phyloP scores from a whole-genome alignment of 2,797 vertebrate genomes.

The Dendrocincla tyrannina region DNA sequence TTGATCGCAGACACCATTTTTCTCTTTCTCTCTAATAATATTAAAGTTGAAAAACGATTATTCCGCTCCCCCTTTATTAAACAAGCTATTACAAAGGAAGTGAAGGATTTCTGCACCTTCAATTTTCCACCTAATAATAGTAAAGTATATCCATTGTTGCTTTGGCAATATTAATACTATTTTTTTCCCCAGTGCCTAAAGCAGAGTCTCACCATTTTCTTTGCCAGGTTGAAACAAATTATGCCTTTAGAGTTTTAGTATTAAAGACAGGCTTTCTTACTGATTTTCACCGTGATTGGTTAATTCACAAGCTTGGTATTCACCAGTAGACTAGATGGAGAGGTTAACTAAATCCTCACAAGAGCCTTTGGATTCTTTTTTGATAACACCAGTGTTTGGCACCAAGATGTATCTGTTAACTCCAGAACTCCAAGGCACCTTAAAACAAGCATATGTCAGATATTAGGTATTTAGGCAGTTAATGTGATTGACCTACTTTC shows the following conservation, averaged over 20 bases:
- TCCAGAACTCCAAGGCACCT: neutral
- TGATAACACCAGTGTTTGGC: neutral
- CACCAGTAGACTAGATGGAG: neutral
- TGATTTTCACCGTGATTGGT: neutral
- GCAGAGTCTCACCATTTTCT: neutral
- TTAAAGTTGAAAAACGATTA: slow-evolving; percentile 62
- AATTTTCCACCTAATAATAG: slow-evolving; percentile 57
- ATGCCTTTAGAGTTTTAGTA: slow-evolving; percentile 7
- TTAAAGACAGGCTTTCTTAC: neutral
- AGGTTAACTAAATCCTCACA: neutral
- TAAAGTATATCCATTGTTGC: slow-evolving; percentile 51
- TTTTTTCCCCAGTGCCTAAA: neutral
- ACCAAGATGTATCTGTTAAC: neutral
- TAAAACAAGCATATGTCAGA: neutral
- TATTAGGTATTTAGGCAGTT: neutral
- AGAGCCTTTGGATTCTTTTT: neutral
- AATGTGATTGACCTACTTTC: neutral
- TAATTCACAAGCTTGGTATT: neutral
- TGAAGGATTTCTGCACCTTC: slow-evolving; percentile 56
- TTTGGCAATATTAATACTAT: slow-evolving; percentile 39
- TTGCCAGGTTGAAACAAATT: slow-evolving; percentile 15
- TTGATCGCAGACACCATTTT: slow-evolving; percentile 42
- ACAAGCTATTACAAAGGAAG: slow-evolving; percentile 57
- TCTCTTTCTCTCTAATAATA: slow-evolving; percentile 54
- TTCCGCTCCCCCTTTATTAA: slow-evolving; percentile 44